Evolutionary conservation across 2,113 vertebrate species (phyloP).

Genomic region (Gila orcuttii): DNA sequence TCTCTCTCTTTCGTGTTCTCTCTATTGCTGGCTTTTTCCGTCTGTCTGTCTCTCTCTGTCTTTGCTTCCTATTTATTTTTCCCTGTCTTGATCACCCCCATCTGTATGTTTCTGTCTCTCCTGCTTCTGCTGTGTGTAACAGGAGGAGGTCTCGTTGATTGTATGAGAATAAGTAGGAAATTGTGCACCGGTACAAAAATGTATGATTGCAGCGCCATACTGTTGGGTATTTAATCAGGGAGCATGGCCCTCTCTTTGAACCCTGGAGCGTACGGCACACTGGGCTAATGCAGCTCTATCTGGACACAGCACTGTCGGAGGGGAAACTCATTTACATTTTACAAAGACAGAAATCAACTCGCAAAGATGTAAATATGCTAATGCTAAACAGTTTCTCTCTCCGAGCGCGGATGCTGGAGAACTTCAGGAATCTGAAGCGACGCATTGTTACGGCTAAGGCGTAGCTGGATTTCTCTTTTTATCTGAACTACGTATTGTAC

Average conservation of each 20-base stretch:
- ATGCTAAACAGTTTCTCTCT: slow-evolving; percentile 46
- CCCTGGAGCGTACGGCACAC: slow-evolving; percentile 44
- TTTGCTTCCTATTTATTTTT: slow-evolving; percentile 30
- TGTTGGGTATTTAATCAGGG: slow-evolving; percentile 56
- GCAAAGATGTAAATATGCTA: slow-evolving; percentile 56
- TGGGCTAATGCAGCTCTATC: slow-evolving; percentile 46
- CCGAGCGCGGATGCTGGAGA: background rate
- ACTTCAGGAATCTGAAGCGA: background rate
- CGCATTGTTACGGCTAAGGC: background rate
- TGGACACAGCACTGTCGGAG: slow-evolving; percentile 45
- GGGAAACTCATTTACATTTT: slow-evolving; percentile 56
- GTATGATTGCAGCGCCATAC: slow-evolving; percentile 46
- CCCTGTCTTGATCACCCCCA: background rate
- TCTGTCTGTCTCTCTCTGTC: slow-evolving; percentile 66
- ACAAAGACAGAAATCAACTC: slow-evolving; percentile 56
- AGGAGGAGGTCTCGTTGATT: slow-evolving; percentile 55
- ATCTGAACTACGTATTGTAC: background rate
- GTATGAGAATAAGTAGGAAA: slow-evolving; percentile 67
- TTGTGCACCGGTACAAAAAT: slow-evolving; percentile 62
- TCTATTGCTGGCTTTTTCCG: slow-evolving; percentile 37
- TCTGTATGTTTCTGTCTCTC: slow-evolving; percentile 31
- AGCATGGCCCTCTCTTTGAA: slow-evolving; percentile 32
- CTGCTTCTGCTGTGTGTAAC: slow-evolving; percentile 58
- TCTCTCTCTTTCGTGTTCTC: background rate
- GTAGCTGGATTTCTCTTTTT: background rate